Base-by-base conservation (phyloP, 2,113 vertebrate species). In the Entosphenus tridentatus region DNA sequence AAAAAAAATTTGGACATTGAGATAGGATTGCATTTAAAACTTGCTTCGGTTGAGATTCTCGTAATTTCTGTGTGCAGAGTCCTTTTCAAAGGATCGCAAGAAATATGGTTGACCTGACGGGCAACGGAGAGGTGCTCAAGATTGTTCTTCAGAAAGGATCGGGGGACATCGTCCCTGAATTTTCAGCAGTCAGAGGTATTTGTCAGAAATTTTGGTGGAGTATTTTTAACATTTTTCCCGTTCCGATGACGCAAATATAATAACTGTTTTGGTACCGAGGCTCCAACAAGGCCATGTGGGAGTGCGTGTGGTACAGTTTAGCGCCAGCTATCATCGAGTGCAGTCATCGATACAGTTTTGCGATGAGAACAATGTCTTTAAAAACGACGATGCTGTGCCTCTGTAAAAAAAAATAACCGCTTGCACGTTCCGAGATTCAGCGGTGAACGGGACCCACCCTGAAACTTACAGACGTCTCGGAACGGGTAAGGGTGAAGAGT, bases 31-130 rank as follows among this genome's bases (percentile, higher is more conserved):
- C 39, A 39, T 39, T 39, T 39, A 39, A 39, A 39, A 39, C 39
- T 39, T 39, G 39, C 5, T 39, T 39, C 39, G 39, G 39, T 65
- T 65, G 10, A 65, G 62, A 16, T 65, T 65, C n/a, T 65, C 62
- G n/a, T 65, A 16, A 65, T 65, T 65, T n/a, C 18, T n/a, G 21
- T 65, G 62, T 10, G 10, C 62, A 65, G 62, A 65, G n/a, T 16
- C 62, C 62, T 16, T 65, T 65, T 65, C n/a, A 65, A 9, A 65
- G 10, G 62, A n/a, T 65, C n/a, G 62, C 62, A 21, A n/a, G 62
- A 21, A 65, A 21, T 18, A 65, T 65, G 62, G n/a, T 65, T 65
- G 62, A 65, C 62, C 62, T 65, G 62, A 16, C 62, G 62, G 62
- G 62, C n/a, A 21, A 65, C 18, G 62, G 11, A 9, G 62, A 10